A percentile compares a stretch with the other conserved stretches of the same genome.
Evolutionary conservation across 2,888 invertebrate genomes (phyloP).

Genomic region (Sminthurides aquaticus): DNA sequence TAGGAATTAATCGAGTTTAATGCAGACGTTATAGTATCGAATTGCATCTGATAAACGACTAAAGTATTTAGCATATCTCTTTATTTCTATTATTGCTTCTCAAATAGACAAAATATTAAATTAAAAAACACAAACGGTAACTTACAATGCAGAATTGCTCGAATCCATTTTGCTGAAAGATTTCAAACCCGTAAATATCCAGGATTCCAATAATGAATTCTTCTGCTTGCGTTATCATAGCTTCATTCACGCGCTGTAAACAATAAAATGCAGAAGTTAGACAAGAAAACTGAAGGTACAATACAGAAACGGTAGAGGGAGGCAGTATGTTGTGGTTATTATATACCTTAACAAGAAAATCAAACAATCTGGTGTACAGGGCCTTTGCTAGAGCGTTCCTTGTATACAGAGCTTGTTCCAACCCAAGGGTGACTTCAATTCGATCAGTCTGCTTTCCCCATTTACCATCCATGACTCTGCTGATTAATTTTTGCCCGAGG

Average conservation of each 20-base stretch:
- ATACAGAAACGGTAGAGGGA: not conserved
- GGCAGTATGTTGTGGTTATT: not conserved
- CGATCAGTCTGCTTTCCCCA: constrained; percentile 60
- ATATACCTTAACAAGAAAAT: constrained; percentile 55
- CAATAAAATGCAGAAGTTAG: constrained; percentile 29
- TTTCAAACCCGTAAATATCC: constrained; percentile 66
- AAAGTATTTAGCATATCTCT: too few relatives aligned
- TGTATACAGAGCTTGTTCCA: constrained; percentile 58
- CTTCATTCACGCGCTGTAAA: constrained; percentile 56
- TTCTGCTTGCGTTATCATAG: constrained; percentile 53
- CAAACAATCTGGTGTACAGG: constrained; percentile 58
- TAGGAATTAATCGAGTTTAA: too few relatives aligned
- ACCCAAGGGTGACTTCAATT: constrained; percentile 58
- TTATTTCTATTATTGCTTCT: too few relatives aligned
- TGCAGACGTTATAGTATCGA: too few relatives aligned
- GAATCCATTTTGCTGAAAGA: constrained; percentile 62
- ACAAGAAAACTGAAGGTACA: constrained; percentile 4
- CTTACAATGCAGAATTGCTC: constrained; percentile 58
- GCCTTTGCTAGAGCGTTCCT: constrained; percentile 60
- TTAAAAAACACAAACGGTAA: too few relatives aligned
- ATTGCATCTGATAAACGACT: too few relatives aligned
- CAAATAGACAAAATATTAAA: too few relatives aligned
- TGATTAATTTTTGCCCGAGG: constrained; percentile 55
- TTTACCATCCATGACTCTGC: constrained; percentile 59
- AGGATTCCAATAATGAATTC: constrained; percentile 57